Percentiles rank a stretch among this genome's conserved stretches.
These are phyloP conservation scores for Spilarctia lutea DNA, from an alignment of 2,888 invertebrate genomes.

Conservation along the genomic window DNA sequence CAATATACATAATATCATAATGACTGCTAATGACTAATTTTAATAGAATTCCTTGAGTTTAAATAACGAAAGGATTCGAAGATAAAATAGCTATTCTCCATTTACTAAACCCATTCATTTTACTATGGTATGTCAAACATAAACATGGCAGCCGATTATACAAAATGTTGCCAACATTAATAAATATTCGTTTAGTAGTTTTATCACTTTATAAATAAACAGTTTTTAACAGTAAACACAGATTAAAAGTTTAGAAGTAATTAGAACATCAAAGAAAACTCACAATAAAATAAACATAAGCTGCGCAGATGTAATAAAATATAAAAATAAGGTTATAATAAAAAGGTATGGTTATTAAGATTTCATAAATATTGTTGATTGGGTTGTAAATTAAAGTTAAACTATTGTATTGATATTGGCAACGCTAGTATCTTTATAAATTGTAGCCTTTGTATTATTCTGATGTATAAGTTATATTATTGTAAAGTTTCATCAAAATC, in stretches of 20 bases:
- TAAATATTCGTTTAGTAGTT: background rate
- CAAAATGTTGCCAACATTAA: background rate
- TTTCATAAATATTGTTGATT: background rate
- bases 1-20: background rate
- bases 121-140: background rate
- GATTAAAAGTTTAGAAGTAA: conserved; percentile 2
- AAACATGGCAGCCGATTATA: background rate
- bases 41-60: background rate
- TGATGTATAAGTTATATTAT: too few species aligned
- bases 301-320: background rate
- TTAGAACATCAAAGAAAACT: conserved; percentile 4
- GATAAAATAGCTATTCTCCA: background rate
- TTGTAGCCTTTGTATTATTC: too few species aligned
- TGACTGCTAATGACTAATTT: background rate
- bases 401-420: too few species aligned
- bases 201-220: conserved; percentile 8
- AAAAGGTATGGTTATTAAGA: background rate
- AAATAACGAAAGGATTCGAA: background rate
- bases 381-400: too few species aligned
- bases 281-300: background rate
- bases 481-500: too few species aligned
- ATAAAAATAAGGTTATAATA: background rate
- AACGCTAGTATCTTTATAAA: too few species aligned
- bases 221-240: background rate
- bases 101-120: background rate